Percentiles rank a stretch among this genome's conserved stretches.
Conservation (phyloP, 2,113 vertebrate species). For the Oreotrochilus melanogaster region DNA sequence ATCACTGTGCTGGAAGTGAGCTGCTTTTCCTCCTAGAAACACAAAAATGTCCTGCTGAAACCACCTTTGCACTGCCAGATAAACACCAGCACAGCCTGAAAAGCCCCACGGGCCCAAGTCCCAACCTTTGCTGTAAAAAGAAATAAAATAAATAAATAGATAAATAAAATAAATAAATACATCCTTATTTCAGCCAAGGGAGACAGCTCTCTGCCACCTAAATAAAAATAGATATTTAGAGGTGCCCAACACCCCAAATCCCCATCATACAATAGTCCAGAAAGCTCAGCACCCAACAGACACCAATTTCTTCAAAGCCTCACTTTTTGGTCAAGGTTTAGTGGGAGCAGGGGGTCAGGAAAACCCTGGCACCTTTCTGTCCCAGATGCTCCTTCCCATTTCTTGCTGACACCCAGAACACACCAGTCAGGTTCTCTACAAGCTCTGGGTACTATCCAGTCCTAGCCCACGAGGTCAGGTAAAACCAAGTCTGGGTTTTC, state of each 20-base stretch:
- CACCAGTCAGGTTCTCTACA: neutral
- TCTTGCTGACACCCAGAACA: neutral
- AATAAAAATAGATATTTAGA: rapidly evolving
- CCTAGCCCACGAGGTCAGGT: neutral
- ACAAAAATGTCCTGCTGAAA: rapidly evolving
- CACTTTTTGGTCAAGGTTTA: rapidly evolving
- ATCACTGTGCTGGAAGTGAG: neutral
- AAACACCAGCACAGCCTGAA: rapidly evolving
- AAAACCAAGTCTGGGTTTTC: neutral
- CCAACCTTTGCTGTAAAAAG: neutral
- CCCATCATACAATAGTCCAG: rapidly evolving
- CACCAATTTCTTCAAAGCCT: neutral
- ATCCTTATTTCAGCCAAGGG: neutral
- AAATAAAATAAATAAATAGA: neutral
- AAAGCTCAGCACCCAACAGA: neutral
- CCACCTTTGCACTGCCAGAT: neutral
- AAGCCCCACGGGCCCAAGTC: neutral
- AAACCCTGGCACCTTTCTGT: neutral
- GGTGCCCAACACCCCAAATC: neutral
- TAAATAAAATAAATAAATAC: neutral
- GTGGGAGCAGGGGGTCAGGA: neutral
- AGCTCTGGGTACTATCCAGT: neutral
- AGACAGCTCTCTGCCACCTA: neutral
- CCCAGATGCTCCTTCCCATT: rapidly evolving
- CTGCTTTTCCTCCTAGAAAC: neutral